Conservation (phyloP, 2,888 invertebrate genomes). For the Stenoptilia bipunctidactyla region DNA sequence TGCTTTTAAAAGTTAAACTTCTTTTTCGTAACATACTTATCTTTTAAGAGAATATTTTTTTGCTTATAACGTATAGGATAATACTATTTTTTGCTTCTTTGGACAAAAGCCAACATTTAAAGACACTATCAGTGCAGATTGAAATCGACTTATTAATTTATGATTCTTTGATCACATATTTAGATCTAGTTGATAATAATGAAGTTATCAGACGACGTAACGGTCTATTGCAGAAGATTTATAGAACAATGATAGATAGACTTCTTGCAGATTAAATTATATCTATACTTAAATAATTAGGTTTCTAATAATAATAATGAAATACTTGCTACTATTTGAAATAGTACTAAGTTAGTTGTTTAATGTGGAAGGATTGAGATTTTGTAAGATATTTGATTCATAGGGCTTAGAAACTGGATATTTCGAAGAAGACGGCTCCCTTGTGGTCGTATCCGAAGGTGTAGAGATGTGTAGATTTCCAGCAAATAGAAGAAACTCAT, state of each 20-base stretch:
- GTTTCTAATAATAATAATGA: constrained; percentile 7
- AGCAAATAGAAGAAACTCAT: constrained; percentile 69
- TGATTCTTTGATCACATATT: neutral
- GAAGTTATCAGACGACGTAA: neutral
- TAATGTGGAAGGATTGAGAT: constrained; percentile 9
- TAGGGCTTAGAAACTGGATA: constrained; percentile 73
- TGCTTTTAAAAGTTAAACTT: too few relatives aligned
- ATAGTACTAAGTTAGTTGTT: neutral
- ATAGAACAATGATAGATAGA: too few relatives aligned
- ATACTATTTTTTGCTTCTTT: neutral
- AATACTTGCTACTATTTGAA: constrained; percentile 7
- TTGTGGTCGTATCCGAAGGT: constrained; percentile 74
- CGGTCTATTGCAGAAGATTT: too few relatives aligned
- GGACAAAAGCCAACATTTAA: neutral
- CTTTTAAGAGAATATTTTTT: too few relatives aligned
- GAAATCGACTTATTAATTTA: neutral
- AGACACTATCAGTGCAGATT: neutral
- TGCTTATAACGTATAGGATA: too few relatives aligned
- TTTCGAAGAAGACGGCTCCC: constrained; percentile 71
- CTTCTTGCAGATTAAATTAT: too few relatives aligned
- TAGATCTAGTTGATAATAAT: neutral
- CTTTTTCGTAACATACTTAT: too few relatives aligned
- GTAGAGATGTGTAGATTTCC: constrained; percentile 75
- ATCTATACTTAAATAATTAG: neutral
- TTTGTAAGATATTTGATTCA: constrained; percentile 32